These are phyloP conservation scores for Platygyra sinensis DNA, from an alignment of 64 coral and sea anemone species.

Conservation along the genomic window DNA sequence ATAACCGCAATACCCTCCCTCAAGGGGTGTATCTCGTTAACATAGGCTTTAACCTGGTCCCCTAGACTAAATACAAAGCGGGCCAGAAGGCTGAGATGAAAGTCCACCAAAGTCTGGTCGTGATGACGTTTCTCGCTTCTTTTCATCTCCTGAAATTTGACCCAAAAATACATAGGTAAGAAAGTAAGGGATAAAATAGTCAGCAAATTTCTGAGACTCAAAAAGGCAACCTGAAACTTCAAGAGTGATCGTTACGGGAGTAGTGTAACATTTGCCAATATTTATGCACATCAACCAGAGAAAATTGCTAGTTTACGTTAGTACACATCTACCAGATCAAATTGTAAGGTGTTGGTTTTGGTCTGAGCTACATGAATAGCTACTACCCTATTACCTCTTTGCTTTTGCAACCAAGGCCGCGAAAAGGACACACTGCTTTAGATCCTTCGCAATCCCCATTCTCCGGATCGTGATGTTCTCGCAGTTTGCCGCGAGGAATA, in stretches of 20 bases:
- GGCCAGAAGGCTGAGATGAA: not conserved
- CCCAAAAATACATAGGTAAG: not conserved
- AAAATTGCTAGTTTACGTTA: no score
- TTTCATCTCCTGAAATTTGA: not conserved
- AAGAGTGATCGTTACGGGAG: no score
- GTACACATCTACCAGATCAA: no score
- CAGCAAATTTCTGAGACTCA: not conserved
- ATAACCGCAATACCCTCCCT: constrained; percentile 7
- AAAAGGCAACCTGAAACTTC: not conserved
- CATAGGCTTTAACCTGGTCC: not conserved
- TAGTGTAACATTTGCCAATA: no score
- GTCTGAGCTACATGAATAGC: no score
- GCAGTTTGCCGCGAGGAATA: not conserved
- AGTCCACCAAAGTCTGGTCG: not conserved
- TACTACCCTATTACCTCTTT: constrained; percentile 16
- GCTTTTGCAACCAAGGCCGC: constrained; percentile 6
- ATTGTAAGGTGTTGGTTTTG: no score
- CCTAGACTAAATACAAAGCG: not conserved
- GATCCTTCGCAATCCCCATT: constrained; percentile 47
- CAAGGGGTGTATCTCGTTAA: not conserved
- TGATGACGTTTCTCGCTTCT: not conserved
- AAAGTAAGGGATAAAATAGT: no score
- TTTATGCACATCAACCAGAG: no score
- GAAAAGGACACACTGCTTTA: constrained; percentile 36
- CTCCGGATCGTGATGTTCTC: constrained; percentile 37